Evolutionary conservation across 2,113 vertebrate species (phyloP), one percentile per base, ranked within the genome.

Genomic region (Passer domesticus): DNA sequence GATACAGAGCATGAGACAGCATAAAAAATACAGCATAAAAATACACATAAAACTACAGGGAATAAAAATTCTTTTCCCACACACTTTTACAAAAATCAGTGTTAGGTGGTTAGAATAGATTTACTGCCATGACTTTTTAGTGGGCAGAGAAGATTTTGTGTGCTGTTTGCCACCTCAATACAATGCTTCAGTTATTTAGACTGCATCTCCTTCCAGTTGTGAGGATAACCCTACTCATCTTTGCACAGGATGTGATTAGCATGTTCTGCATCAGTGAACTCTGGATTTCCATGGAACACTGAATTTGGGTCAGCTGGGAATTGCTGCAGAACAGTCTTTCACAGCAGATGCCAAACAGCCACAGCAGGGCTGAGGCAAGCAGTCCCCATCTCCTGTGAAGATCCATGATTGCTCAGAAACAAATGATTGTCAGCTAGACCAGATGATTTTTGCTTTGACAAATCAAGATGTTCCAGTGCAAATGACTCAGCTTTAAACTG

Each of bases 1-100:
- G 33, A 46, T 15, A 49, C 30, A 69, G 13, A 53, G 74, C 23
- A 50, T 0, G 0, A 37, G 43, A 39, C 14, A 59, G 16, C 17
- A 21, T 13, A 33, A 77, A 60, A 60, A 59, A 41, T 41, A 39
- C 14, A 59, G 16, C 17, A 21, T 11, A 33, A 77, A 60, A 60
- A 59, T 50, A 21, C 27, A 52, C 46, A 33, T 8, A 15, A 13
- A 63, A 33, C 60, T 50, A 27, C 19, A 78, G 27, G 30, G n/a
- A 64, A 73, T 27, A 11, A 44, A 74, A 86, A 46, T 22, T 5
- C 37, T 59, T 83, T 1, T 74, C n/a, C 28, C 5, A 6, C 24
- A 31, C 7, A 41, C 31, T 56, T 68, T 44, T 35, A 72, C 4
- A 62, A 68, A 70, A 72, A 21, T 17, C 28, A 37, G 6, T 43